Conservation (phyloP, 2,113 vertebrate species). For the Crotalus helleri region DNA sequence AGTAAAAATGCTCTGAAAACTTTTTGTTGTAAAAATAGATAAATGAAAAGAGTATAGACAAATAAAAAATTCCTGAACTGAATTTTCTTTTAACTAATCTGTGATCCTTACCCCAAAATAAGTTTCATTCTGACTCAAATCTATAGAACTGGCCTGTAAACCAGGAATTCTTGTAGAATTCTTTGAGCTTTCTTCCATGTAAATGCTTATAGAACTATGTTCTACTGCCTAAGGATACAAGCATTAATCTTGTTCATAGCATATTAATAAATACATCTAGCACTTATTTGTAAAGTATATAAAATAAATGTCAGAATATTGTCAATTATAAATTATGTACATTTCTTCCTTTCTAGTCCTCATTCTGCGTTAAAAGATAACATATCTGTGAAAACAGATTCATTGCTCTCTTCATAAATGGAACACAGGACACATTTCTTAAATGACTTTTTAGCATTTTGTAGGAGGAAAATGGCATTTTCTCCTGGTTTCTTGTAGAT, state of each 20-base stretch:
- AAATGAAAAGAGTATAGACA: background rate
- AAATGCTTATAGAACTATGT: background rate
- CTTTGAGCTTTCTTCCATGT: background rate
- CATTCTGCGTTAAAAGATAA: background rate
- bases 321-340: background rate
- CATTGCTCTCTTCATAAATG: background rate
- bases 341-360: background rate
- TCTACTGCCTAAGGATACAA: background rate
- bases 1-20: background rate
- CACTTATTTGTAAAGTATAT: background rate
- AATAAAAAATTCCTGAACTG: background rate
- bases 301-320: conserved; percentile 1
- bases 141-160: background rate
- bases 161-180: background rate
- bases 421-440: background rate
- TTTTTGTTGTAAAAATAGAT: background rate
- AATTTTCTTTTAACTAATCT: conserved; percentile 10
- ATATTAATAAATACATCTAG: background rate
- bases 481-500: conserved; percentile 2
- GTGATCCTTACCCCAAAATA: background rate
- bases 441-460: background rate
- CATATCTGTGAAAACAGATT: background rate
- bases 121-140: background rate
- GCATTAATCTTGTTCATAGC: background rate
- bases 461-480: background rate